Evolutionary conservation across 2,113 vertebrate species (phyloP), one percentile per base, ranked within the genome.

Genomic region (Plectropomus leopardus): DNA sequence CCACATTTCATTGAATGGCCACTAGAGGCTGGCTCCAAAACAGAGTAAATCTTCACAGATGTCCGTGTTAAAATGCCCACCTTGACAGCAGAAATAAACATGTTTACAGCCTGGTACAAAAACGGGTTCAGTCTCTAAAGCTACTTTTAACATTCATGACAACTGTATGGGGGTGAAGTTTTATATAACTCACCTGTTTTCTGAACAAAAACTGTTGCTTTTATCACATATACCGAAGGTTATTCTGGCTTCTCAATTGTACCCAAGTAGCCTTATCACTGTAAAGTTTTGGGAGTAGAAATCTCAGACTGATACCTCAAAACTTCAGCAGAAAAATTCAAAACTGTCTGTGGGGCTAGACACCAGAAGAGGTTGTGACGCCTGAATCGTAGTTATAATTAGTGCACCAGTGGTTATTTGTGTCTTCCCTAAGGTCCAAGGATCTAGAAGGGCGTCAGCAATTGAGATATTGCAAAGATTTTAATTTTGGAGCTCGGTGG

Each of bases 371-470:
- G 61, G 48, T 53, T 59, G 44, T 72, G 36, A 79, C 11, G 60
- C 54, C 59, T 48, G 69, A 67, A 82, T 82, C 30, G 58, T 32
- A 59, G 76, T 66, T 86, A 80, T 66, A 80, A 80, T 83, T 71
- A 78, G 80, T 66, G 40, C 54, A 76, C 66, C 47, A 8, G 63
- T 53, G 60, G 66, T 83, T 82, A 80, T 80, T 82, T 80, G 76
- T 75, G 74, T 82, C 78, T 23, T 84, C 70, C 82, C 74, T 15
- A 63, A 63, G 82, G 70, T 83, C 36, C 36, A 77, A 66, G 58
- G 55, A 53, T 78, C 53, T 69, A 63, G 72, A 71, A 66, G 45
- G 72, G 30, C 13, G 2, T 70, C 42, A 28, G 72, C 9, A 47
- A 58, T 54, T 60, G 28, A 55, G 53, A 72, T 55, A 63, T 42